Base-by-base conservation (phyloP, 2,113 vertebrate species). In the Anoura caudifer region DNA sequence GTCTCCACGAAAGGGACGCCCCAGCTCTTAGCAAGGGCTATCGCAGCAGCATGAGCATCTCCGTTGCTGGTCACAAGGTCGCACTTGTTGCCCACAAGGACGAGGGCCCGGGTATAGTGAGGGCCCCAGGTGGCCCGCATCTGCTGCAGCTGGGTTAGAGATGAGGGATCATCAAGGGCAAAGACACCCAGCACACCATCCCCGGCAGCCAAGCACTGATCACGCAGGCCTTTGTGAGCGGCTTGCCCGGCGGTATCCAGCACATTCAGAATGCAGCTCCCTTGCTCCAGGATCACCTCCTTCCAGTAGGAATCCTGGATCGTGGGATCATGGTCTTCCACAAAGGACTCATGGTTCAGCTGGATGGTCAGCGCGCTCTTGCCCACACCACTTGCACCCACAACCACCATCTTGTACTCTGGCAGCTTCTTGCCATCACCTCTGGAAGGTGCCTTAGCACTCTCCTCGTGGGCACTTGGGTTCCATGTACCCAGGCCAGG, bases 151-250 rank as follows among this genome's bases (percentile, higher is more conserved):
- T 97, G 90, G 94, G 99, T 98, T 83, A 99, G 99, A 76, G 99
- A 99, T 65, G 99, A 99, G 76, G 83, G 98, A 96, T 99, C 99
- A 97, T 99, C 99, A 86, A 99, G 99, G 94, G 99, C 99, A 31
- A 99, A 99, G 95, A 99, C 99, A 50, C 99, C 99, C 28, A 99
- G 98, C 97, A 99, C 99, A 13, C 99, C 99, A 95, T 99, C 99
- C 15, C 99, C 99, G 2, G 98, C 98, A 87, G 99, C 98, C 99
- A 99, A 98, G 86, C 99, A 99, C 97, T 99, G 99, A 97, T 99
- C 99, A 95, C 99, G 98, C 98, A 99, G 99, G 91, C 99, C 98
- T n/a, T 98, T 99, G 97, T 98, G 98, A 11, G 76, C 97, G 38
- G 98, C 96, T 47, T 97, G 97, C 33, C 98, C 98, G 2, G 98